phyloP scores from a whole-genome alignment of 2,113 vertebrate genomes.

The Equus przewalskii region DNA sequence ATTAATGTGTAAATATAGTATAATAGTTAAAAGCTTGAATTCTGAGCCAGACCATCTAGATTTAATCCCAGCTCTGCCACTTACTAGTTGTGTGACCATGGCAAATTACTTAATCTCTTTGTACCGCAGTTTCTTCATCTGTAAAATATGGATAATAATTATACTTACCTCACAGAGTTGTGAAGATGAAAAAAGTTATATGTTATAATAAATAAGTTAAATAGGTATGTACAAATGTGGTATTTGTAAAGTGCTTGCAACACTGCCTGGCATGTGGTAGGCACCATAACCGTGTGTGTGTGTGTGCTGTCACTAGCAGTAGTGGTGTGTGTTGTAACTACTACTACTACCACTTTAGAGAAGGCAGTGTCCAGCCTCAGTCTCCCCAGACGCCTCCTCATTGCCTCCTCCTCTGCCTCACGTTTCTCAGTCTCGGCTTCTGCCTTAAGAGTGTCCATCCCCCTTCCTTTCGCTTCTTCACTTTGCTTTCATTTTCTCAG shows the following conservation, averaged over 20 bases:
- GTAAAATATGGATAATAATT: conserved; percentile 14
- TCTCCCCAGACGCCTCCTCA: neutral
- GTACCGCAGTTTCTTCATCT: conserved; percentile 48
- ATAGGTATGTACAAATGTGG: neutral
- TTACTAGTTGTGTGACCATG: neutral
- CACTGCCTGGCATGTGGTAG: neutral
- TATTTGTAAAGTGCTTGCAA: neutral
- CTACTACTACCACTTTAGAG: neutral
- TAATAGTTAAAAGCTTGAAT: conserved; percentile 1
- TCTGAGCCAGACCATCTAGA: neutral
- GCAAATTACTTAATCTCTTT: neutral
- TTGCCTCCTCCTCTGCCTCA: neutral
- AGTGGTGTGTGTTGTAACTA: neutral
- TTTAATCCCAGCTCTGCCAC: neutral
- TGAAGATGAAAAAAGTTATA: neutral
- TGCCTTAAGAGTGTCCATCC: neutral
- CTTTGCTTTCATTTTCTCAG: conserved; percentile 35
- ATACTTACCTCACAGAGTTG: neutral
- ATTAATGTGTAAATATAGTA: neutral
- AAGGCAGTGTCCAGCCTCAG: neutral
- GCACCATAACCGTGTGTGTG: neutral
- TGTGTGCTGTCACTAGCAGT: neutral
- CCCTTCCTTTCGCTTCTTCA: neutral
- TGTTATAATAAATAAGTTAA: too few species aligned
- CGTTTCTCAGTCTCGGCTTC: neutral